Base-by-base conservation (phyloP, 1,140 invertebrate species). In the Triops longicaudatus region DNA sequence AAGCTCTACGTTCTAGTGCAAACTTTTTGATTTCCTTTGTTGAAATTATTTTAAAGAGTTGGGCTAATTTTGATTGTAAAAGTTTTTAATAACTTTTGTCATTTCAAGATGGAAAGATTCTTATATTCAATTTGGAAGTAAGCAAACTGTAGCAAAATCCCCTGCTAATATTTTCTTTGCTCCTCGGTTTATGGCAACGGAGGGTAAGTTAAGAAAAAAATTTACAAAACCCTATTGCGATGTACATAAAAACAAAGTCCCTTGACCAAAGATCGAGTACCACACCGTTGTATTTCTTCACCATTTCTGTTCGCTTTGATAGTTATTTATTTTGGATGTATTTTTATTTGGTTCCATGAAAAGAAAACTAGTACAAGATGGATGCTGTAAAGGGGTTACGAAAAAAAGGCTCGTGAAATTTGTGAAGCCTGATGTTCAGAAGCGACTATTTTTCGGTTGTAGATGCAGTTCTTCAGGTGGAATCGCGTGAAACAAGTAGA, bases 181-280 rank as follows among this genome's bases (percentile, higher is more conserved):
- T 17, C 22, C 22, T 22, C 22, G 10, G 14, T 63, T 22, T 17
- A 22, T 6, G 50, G 17, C 1, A 22, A 63, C 17, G 50, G 50
- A 63, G 50, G 14, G 14, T n/a, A 37, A 37, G 31, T 63, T 63
- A 63, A 63, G 50, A 63, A 63, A 63, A 17, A 14, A 14, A 14
- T 63, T 22, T 63, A 63, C 0, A 17, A 63, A 63, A 63, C 50
- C 50, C 17, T 63, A 22, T 37, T 37, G 50, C 14, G 17, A 17
- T 63, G 50, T 63, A 63, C 50, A 63, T 63, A 63, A 63, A 7
- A 63, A n/a, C n/a, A 10, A 63, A 63, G 50, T 63, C 50, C 50
- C 22, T 63, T 63, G 50, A 63, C 50, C 50, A 63, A 63, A 63
- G 50, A 63, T 63, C 50, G 31, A 63, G 50, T 63, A 63, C 50